A percentile compares a stretch with the other conserved stretches of the same genome.
These are phyloP conservation scores for Drosophila tripunctata DNA, from an alignment of 2,888 invertebrate genomes.

Conservation along the genomic window DNA sequence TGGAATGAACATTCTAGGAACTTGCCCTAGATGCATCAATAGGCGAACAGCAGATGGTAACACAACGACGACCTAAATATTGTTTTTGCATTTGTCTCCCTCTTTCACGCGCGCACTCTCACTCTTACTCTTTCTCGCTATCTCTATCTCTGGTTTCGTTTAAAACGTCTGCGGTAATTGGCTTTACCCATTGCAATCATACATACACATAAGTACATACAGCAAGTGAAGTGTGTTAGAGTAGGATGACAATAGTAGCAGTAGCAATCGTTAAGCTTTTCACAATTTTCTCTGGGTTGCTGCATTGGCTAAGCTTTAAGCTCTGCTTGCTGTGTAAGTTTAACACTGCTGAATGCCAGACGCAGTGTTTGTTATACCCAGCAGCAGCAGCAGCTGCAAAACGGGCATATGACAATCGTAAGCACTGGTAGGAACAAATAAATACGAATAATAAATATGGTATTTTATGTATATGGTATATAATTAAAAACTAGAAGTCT, in stretches of 20 bases:
- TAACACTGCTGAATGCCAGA: not conserved
- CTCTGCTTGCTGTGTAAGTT: slow-evolving; percentile 2
- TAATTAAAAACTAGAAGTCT: too few species aligned
- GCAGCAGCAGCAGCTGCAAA: not conserved
- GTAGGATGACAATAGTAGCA: slow-evolving; percentile 21
- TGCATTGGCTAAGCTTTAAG: slow-evolving; percentile 53
- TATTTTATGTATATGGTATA: not conserved
- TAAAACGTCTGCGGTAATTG: slow-evolving; percentile 14
- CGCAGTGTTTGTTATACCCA: slow-evolving; percentile 14
- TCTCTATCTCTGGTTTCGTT: too few species aligned
- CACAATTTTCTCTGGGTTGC: slow-evolving; percentile 37
- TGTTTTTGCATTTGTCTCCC: slow-evolving; percentile 23
- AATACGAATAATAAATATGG: not conserved
- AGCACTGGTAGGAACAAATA: too few species aligned
- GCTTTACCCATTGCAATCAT: slow-evolving; percentile 32
- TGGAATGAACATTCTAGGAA: slow-evolving; percentile 84
- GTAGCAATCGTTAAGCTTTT: not conserved
- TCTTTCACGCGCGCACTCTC: not conserved
- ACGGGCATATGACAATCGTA: not conserved
- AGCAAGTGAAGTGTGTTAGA: slow-evolving; percentile 20
- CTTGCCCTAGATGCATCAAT: slow-evolving; percentile 83
- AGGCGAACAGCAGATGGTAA: slow-evolving; percentile 71
- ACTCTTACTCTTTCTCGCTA: too few species aligned
- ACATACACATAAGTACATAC: slow-evolving; percentile 1
- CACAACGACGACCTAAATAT: slow-evolving; percentile 67